Evolutionary conservation across 2,888 invertebrate genomes (phyloP).

Genomic region (Seira musarum): DNA sequence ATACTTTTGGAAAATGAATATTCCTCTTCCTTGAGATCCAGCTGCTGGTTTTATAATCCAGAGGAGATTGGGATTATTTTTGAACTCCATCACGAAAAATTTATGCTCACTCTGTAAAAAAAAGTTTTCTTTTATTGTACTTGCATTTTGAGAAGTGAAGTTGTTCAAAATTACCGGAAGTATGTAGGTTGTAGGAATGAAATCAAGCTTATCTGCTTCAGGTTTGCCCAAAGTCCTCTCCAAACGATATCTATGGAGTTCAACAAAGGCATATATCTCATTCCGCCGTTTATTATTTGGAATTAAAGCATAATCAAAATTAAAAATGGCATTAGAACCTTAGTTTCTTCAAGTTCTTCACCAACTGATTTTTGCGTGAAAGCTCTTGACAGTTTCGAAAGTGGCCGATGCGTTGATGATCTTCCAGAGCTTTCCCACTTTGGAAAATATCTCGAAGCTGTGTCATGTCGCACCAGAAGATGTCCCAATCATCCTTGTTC

Average conservation of each 20-base stretch:
- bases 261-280: no score
- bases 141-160: no score
- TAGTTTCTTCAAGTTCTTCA: conserved; percentile 75
- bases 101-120: conserved; percentile 75
- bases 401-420: conserved; percentile 77
- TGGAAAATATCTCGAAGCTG: conserved; percentile 73
- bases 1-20: conserved; percentile 77
- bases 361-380: conserved; percentile 77
- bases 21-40: conserved; percentile 78
- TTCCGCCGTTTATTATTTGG: no score
- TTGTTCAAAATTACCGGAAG: conserved; percentile 76
- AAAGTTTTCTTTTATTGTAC: no score
- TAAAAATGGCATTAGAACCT: conserved; percentile 69
- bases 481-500: conserved; percentile 75
- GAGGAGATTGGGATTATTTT: conserved; percentile 75
- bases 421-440: conserved; percentile 73
- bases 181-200: conserved; percentile 77
- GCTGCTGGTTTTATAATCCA: conserved; percentile 80
- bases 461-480: conserved; percentile 77
- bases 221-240: conserved; percentile 66
- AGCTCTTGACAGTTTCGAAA: conserved; percentile 78
- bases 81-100: conserved; percentile 78
- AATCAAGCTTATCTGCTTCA: conserved; percentile 75
- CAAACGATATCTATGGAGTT: conserved; percentile 54
- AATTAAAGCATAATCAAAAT: conserved; percentile 4